Evolutionary conservation across 2,888 invertebrate genomes (phyloP).

Genomic region (Pollenia labialis): DNA sequence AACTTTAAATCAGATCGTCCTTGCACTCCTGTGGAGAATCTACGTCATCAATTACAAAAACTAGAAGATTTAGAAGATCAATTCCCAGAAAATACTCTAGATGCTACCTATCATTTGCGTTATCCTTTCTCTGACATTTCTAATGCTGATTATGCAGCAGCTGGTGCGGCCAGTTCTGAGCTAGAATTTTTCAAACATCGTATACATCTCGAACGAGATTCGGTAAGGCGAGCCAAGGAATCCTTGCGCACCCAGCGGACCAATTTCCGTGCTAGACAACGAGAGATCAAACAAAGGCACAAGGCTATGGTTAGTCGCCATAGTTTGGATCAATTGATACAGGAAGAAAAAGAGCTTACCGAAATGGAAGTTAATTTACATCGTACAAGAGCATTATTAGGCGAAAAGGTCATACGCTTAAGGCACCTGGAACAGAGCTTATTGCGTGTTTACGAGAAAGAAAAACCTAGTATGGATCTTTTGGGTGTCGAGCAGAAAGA

Average conservation of each 20-base stretch:
- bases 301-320: slow-evolving; percentile 79
- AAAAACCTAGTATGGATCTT: slow-evolving; percentile 80
- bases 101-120: slow-evolving; percentile 90
- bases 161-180: slow-evolving; percentile 86
- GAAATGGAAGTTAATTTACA: slow-evolving; percentile 93
- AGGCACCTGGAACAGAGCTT: slow-evolving; percentile 92
- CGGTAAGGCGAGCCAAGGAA: slow-evolving; percentile 92
- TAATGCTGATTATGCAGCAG: slow-evolving; percentile 79
- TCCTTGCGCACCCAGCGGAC: slow-evolving; percentile 89
- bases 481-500: slow-evolving; percentile 84
- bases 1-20: slow-evolving; percentile 84
- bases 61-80: slow-evolving; percentile 93
- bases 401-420: slow-evolving; percentile 92
- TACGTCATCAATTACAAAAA: slow-evolving; percentile 91
- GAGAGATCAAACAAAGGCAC: slow-evolving; percentile 85
- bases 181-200: slow-evolving; percentile 93
- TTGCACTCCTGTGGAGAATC: slow-evolving; percentile 90
- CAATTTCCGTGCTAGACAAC: slow-evolving; percentile 88
- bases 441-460: slow-evolving; percentile 85
- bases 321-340: slow-evolving; percentile 82
- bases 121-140: slow-evolving; percentile 91
- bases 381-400: slow-evolving; percentile 90
- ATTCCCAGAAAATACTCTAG: slow-evolving; percentile 88
- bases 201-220: slow-evolving; percentile 91
- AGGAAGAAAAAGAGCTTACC: slow-evolving; percentile 92